phyloP scores from a whole-genome alignment of 2,888 invertebrate species.

The Ichneumoninae sp. region DNA sequence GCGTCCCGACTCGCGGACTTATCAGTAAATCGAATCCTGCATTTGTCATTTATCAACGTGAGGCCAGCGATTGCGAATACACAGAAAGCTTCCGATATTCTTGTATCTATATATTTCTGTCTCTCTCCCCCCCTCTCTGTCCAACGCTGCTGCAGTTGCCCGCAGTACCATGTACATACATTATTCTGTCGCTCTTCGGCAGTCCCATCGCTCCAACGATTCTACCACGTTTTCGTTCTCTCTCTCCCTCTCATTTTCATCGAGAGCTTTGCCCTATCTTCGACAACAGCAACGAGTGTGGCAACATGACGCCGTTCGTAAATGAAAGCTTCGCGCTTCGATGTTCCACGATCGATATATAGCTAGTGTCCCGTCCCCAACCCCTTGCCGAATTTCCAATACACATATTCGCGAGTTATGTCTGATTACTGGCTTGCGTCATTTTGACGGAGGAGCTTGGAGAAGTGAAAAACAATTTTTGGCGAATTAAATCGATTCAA shows the following conservation, averaged over 20 bases:
- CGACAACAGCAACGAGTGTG: constrained; percentile 43
- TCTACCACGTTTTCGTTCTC: constrained; percentile 52
- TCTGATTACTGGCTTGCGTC: constrained; percentile 37
- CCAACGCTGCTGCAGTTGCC: background rate
- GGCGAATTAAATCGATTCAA: constrained; percentile 21
- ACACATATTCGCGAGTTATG: constrained; percentile 41
- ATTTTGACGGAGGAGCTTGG: constrained; percentile 17
- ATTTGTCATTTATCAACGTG: constrained; percentile 75
- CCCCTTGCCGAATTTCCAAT: constrained; percentile 29
- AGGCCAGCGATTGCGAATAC: constrained; percentile 37
- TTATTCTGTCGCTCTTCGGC: constrained; percentile 51
- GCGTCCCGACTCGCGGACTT: constrained; percentile 67
- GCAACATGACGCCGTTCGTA: constrained; percentile 61
- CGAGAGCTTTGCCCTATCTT: constrained; percentile 60
- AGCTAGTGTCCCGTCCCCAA: background rate
- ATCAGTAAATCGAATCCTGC: constrained; percentile 77
- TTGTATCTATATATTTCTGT: background rate
- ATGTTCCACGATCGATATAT: constrained; percentile 36
- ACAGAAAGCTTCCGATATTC: constrained; percentile 59
- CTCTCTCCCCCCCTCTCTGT: constrained; percentile 1
- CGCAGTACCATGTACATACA: constrained; percentile 7
- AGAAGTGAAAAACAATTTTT: constrained; percentile 15
- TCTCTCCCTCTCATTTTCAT: constrained; percentile 46
- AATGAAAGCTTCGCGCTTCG: constrained; percentile 69
- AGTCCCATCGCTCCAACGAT: constrained; percentile 54